phyloP scores from a whole-genome alignment of 2,113 vertebrate species.

The Epinephelus lanceolatus region DNA sequence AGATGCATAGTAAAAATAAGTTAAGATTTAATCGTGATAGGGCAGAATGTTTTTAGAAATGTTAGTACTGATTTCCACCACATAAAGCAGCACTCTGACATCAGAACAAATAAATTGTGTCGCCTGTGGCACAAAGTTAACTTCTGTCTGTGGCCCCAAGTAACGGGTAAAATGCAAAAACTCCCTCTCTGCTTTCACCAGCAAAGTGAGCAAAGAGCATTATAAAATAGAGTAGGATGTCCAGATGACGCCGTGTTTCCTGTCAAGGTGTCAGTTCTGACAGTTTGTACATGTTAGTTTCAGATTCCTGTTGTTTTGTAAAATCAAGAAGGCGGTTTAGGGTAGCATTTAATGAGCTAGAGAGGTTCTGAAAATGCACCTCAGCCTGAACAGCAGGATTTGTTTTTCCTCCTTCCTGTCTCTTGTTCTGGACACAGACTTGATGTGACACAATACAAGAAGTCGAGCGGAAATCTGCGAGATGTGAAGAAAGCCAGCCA shows the following conservation, averaged over 20 bases:
- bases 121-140: background rate
- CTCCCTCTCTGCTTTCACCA: background rate
- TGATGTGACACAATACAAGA: background rate
- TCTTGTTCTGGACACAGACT: no score
- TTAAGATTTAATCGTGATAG: accelerated
- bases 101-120: background rate
- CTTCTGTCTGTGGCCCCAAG: background rate
- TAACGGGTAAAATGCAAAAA: background rate
- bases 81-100: background rate
- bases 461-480: background rate
- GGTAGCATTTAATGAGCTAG: background rate
- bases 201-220: accelerated
- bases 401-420: no score
- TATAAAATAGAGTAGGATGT: background rate
- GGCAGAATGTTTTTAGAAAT: background rate
- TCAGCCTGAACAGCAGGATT: background rate
- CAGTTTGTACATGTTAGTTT: background rate
- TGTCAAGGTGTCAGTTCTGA: background rate
- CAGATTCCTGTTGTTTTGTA: background rate
- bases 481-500: background rate
- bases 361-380: background rate
- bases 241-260: conserved; percentile 28
- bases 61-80: no score
- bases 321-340: background rate
- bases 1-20: background rate